phyloP scores from a whole-genome alignment of 2,797 vertebrate genomes.

The Pantherophis alleghaniensis region DNA sequence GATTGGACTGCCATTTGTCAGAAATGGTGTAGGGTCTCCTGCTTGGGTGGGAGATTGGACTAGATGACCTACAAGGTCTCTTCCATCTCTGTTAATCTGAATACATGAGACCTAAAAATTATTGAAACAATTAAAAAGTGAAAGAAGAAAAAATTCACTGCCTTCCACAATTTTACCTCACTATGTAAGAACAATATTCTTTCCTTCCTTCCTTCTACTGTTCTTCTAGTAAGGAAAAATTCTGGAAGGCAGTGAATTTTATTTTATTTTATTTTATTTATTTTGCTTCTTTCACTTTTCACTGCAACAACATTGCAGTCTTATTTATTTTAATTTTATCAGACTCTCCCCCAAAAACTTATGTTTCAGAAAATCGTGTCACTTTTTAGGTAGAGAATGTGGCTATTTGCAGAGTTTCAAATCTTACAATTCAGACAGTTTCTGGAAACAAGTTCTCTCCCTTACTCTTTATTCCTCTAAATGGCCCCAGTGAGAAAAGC shows the following conservation, averaged over 20 bases:
- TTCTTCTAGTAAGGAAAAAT: neutral
- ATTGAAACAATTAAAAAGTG: neutral
- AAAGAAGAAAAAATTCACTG: neutral
- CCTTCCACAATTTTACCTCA: neutral
- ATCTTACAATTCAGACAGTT: neutral
- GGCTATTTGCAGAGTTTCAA: neutral
- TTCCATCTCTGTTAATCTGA: no score
- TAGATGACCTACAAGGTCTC: no score
- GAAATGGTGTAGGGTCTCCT: no score
- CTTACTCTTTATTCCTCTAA: neutral
- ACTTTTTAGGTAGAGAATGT: neutral
- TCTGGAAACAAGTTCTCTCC: neutral
- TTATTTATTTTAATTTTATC: neutral
- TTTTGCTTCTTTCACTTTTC: neutral
- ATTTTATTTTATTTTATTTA: neutral
- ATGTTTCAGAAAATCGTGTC: neutral
- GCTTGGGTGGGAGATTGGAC: no score
- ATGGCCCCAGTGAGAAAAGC: neutral
- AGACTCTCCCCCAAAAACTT: neutral
- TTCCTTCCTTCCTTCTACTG: no score
- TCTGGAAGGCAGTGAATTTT: neutral
- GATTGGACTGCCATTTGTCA: no score
- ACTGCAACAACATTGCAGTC: neutral
- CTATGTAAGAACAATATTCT: neutral
- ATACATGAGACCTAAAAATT: neutral